These are phyloP conservation scores for Smutsia gigantea DNA, from an alignment of 2,797 vertebrate genomes.

Conservation along the genomic window DNA sequence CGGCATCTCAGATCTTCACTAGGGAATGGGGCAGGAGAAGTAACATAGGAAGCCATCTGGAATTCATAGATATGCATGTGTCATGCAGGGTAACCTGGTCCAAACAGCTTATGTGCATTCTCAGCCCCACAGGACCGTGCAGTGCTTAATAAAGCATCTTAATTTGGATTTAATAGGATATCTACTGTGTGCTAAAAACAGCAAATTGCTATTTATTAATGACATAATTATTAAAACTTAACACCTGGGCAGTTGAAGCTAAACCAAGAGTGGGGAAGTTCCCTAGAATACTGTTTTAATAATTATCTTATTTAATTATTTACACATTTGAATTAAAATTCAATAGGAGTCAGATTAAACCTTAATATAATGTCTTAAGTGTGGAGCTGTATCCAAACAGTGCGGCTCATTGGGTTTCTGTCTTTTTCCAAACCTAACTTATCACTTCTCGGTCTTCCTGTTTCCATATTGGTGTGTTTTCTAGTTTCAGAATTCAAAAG, in stretches of 20 bases:
- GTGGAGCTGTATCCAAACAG: conserved; percentile 20
- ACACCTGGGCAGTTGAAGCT: conserved; percentile 73
- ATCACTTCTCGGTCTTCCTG: neutral
- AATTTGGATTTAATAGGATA: conserved; percentile 70
- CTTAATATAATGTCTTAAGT: conserved; percentile 70
- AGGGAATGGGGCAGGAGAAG: conserved; percentile 56
- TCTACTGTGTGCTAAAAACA: conserved; percentile 68
- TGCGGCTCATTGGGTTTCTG: neutral
- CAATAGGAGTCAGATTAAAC: conserved; percentile 81
- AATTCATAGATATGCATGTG: conserved; percentile 59
- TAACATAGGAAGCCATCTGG: conserved; percentile 61
- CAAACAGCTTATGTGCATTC: neutral
- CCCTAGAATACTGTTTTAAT: conserved; percentile 79
- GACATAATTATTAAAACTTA: conserved; percentile 81
- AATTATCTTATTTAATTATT: conserved; percentile 86
- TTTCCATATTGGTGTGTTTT: neutral
- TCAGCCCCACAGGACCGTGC: conserved; percentile 57
- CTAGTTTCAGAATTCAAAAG: neutral
- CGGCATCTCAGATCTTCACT: neutral
- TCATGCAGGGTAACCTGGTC: conserved; percentile 62
- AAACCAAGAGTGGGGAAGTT: conserved; percentile 71
- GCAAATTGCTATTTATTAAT: conserved; percentile 79
- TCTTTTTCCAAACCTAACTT: neutral
- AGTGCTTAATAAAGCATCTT: conserved; percentile 68
- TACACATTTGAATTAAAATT: conserved; percentile 85